Percentiles rank a stretch among this genome's conserved stretches.
Evolutionary conservation across 2,113 vertebrate species (phyloP).

Genomic region (Ochotona princeps): DNA sequence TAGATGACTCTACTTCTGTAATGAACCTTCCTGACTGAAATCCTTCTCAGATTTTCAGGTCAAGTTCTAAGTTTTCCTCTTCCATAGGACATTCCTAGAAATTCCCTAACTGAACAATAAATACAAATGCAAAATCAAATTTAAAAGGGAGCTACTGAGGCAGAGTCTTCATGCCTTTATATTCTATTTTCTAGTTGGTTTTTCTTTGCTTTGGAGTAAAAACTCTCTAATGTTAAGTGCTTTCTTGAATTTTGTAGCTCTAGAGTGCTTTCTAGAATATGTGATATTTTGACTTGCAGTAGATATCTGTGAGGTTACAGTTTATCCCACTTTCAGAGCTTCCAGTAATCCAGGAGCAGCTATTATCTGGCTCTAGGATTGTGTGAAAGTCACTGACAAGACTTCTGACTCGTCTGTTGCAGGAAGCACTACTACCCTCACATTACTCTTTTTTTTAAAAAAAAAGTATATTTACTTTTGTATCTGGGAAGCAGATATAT

Average conservation of each 20-base stretch:
- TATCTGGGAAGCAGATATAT: too few species aligned
- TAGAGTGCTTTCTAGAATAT: background rate
- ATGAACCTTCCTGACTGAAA: background rate
- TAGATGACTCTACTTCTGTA: background rate
- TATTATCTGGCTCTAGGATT: background rate
- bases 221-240: background rate
- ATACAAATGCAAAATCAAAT: background rate
- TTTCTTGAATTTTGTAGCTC: background rate
- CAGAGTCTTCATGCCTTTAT: background rate
- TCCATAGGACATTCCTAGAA: background rate
- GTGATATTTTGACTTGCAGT: background rate
- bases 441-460: background rate
- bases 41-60: constrained; percentile 3
- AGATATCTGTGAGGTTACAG: constrained; percentile 9
- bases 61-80: background rate
- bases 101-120: background rate
- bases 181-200: constrained; percentile 13
- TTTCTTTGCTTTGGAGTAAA: background rate
- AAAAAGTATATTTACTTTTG: too few species aligned
- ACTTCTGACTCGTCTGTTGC: background rate
- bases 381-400: background rate
- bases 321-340: constrained; percentile 9
- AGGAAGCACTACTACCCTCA: background rate
- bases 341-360: background rate
- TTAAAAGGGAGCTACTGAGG: background rate